Percentiles rank a stretch among this genome's conserved stretches.
Evolutionary conservation across 53 echinoderm and acorn worm genomes (phyloP).

Genomic region (Hippasteria phrygiana): DNA sequence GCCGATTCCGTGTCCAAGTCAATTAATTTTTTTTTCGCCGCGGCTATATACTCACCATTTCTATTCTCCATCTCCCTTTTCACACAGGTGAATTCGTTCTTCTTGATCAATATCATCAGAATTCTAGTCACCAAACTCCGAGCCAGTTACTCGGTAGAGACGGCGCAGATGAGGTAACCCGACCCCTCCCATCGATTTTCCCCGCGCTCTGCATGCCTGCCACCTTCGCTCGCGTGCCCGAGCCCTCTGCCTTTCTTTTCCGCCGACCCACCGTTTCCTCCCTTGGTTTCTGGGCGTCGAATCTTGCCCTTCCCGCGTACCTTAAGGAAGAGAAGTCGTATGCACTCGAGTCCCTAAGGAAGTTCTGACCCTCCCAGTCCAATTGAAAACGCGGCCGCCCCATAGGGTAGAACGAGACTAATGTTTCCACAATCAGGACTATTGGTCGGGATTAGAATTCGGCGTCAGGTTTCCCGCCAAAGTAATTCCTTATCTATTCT

Average conservation of each 20-base stretch:
- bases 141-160: conserved; percentile 92
- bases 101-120: conserved; percentile 91
- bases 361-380: not conserved
- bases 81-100: conserved; percentile 82
- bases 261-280: not conserved
- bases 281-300: not conserved
- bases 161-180: conserved; percentile 91
- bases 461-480: conserved; percentile 3
- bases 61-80: not conserved
- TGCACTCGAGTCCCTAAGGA: not conserved
- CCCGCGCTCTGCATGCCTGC: not conserved
- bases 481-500: too few species aligned
- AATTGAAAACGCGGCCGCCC: not conserved
- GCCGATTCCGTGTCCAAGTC: conserved; percentile 43
- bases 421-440: conserved; percentile 20
- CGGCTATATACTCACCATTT: not conserved
- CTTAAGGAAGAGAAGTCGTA: not conserved
- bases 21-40: not conserved
- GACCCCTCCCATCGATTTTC: conserved; percentile 31
- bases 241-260: not conserved
- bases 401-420: not conserved
- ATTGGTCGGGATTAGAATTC: not conserved
- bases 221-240: conserved; percentile 1
- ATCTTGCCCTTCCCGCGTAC: not conserved
- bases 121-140: conserved; percentile 95